These are phyloP conservation scores for Stenodera caucasica DNA, from an alignment of 2,888 invertebrate genomes.

Conservation along the genomic window DNA sequence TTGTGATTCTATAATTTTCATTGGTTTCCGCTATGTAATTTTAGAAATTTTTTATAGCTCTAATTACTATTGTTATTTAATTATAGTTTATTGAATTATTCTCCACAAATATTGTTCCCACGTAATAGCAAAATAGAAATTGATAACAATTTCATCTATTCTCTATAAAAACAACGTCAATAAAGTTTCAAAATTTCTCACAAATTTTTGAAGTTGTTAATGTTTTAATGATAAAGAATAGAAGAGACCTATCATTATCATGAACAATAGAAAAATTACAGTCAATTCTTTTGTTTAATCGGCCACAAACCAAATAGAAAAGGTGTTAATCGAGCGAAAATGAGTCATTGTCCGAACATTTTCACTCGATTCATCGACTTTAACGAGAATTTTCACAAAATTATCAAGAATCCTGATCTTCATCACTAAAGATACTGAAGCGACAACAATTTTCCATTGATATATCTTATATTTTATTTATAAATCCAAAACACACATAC, in stretches of 20 bases:
- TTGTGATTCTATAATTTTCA: too few relatives aligned
- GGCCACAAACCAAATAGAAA: neutral
- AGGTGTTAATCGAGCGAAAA: neutral
- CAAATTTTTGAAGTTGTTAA: neutral
- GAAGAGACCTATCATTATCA: too few relatives aligned
- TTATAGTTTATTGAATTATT: too few relatives aligned
- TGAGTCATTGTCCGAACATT: neutral
- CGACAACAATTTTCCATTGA: neutral
- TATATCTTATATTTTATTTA: neutral
- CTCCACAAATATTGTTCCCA: too few relatives aligned
- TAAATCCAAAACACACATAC: neutral
- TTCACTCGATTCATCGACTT: too few relatives aligned
- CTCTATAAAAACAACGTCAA: too few relatives aligned
- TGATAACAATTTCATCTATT: too few relatives aligned
- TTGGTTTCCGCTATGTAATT: too few relatives aligned
- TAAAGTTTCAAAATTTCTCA: neutral
- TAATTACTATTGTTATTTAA: too few relatives aligned
- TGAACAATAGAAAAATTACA: neutral
- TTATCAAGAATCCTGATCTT: neutral
- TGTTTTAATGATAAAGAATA: neutral
- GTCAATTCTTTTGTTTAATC: conserved; percentile 1
- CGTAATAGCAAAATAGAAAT: too few relatives aligned
- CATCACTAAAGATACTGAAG: neutral
- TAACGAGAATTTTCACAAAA: too few relatives aligned
- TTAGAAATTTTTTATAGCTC: too few relatives aligned